Conservation (phyloP, 2,888 invertebrate genomes). For the Nomada fucata region DNA sequence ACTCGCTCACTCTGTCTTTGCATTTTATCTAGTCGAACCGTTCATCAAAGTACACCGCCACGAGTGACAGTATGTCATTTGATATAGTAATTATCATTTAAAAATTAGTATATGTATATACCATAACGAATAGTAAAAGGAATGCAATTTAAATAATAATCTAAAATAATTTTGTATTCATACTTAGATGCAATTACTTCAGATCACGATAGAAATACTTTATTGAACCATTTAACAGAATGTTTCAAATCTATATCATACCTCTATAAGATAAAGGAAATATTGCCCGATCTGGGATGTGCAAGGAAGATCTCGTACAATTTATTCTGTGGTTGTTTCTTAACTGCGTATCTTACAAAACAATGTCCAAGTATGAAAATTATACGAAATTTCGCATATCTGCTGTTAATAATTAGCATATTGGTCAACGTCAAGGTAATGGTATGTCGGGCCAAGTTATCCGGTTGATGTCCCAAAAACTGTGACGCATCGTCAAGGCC, state of each 20-base stretch:
- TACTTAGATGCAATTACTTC: neutral
- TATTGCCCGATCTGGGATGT: too few relatives aligned
- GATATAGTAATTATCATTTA: too few relatives aligned
- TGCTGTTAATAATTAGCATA: conserved; percentile 5
- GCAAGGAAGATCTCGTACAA: neutral
- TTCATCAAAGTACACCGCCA: neutral
- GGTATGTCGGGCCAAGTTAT: conserved; percentile 16
- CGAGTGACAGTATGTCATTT: too few relatives aligned
- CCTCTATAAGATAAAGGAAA: neutral
- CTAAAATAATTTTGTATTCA: too few relatives aligned
- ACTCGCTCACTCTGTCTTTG: neutral
- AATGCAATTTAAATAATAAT: too few relatives aligned
- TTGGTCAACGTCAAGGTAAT: conserved; percentile 21
- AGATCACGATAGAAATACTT: neutral
- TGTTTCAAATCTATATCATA: neutral
- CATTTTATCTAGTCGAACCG: neutral
- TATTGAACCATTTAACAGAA: neutral
- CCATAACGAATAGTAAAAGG: too few relatives aligned
- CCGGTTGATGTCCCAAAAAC: conserved; percentile 30
- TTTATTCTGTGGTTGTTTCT: neutral
- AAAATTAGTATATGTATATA: too few relatives aligned
- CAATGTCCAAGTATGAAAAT: neutral
- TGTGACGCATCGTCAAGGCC: conserved; percentile 29
- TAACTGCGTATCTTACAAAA: neutral
- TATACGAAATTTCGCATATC: neutral